phyloP scores from a whole-genome alignment of 2,888 invertebrate genomes.

The Cinara cedri region DNA sequence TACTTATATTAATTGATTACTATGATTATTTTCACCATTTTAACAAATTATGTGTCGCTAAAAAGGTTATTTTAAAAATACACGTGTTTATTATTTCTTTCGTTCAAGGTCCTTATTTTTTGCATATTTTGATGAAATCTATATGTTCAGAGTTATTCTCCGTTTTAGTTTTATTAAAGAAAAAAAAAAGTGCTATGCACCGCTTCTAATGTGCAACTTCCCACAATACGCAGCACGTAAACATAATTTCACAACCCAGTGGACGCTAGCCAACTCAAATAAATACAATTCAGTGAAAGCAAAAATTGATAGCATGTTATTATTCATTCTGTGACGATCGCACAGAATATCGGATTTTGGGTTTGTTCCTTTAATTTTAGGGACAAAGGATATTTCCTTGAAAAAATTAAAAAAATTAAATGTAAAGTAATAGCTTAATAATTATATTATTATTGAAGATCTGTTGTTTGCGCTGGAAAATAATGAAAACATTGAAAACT shows the following conservation, averaged over 20 bases:
- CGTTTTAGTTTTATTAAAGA: neutral
- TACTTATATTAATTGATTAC: too few species aligned
- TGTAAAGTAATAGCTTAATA: too few species aligned
- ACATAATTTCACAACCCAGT: conserved; percentile 53
- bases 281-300: conserved; percentile 55
- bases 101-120: neutral
- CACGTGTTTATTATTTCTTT: neutral
- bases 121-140: neutral
- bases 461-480: conserved; percentile 37
- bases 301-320: conserved; percentile 45
- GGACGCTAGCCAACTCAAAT: conserved; percentile 51
- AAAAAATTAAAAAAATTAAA: conserved; percentile 5
- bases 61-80: too few species aligned
- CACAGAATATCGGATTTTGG: conserved; percentile 13
- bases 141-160: neutral
- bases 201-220: conserved; percentile 32
- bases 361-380: conserved; percentile 13
- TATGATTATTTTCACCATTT: too few species aligned
- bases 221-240: conserved; percentile 41
- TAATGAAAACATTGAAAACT: conserved; percentile 49
- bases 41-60: too few species aligned
- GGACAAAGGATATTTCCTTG: conserved; percentile 40
- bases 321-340: conserved; percentile 45
- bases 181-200: conserved; percentile 27
- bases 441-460: conserved; percentile 23